Conservation (phyloP, 2,113 vertebrate genomes). For the Anolis carolinensis region DNA sequence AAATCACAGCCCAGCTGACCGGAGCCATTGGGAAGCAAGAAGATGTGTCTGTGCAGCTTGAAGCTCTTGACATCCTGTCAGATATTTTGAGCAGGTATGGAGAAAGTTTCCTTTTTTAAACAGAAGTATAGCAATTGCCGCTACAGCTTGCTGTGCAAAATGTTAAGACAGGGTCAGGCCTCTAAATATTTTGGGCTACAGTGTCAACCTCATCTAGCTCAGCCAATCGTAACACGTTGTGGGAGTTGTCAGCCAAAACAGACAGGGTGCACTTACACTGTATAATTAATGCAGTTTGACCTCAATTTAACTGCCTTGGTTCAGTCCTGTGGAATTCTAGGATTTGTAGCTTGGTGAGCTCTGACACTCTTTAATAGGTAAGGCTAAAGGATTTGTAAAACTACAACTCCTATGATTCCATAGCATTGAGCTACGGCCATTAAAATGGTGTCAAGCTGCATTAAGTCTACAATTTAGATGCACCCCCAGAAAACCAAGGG, state of each 20-base stretch:
- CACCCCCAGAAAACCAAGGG: too few species aligned
- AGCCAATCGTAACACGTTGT: not conserved
- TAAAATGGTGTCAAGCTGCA: too few species aligned
- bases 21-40: slow-evolving; percentile 91
- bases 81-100: slow-evolving; percentile 94
- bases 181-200: not conserved
- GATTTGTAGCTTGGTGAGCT: too few species aligned
- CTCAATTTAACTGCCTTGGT: too few species aligned
- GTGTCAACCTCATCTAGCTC: not conserved
- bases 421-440: too few species aligned
- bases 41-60: slow-evolving; percentile 91
- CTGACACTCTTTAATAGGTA: too few species aligned
- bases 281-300: too few species aligned
- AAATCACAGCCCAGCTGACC: slow-evolving; percentile 92
- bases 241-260: not conserved
- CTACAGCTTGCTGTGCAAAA: not conserved
- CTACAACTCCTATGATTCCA: too few species aligned
- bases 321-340: too few species aligned
- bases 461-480: too few species aligned
- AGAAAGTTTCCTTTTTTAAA: slow-evolving; percentile 16
- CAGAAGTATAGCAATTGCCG: not conserved
- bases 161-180: not conserved
- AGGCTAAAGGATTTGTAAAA: too few species aligned
- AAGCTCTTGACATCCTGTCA: slow-evolving; percentile 95
- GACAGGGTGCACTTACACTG: too few species aligned